phyloP scores from a whole-genome alignment of 2,113 vertebrate genomes.

The Platichthys stellatus region DNA sequence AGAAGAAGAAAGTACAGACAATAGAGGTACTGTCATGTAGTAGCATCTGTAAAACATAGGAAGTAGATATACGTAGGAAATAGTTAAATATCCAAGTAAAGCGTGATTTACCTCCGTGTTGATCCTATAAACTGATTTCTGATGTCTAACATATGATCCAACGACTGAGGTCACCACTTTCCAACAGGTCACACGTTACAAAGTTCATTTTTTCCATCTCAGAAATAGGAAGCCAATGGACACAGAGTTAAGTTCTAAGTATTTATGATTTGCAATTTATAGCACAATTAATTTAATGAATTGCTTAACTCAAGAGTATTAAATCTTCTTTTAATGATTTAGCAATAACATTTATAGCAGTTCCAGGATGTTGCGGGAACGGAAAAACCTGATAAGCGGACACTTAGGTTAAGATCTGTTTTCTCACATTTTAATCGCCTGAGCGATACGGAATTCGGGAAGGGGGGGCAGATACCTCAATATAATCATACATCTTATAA shows the following conservation, averaged over 20 bases:
- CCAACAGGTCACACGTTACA: slow-evolving; percentile 7
- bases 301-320: neutral
- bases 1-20: slow-evolving; percentile 63
- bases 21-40: slow-evolving; percentile 51
- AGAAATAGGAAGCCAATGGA: neutral
- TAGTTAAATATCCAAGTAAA: slow-evolving; percentile 44
- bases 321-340: neutral
- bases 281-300: neutral
- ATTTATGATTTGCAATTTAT: neutral
- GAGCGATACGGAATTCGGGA: no score
- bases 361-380: neutral
- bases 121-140: slow-evolving; percentile 26
- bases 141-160: no score
- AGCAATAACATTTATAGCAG: neutral
- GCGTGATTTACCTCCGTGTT: slow-evolving; percentile 22
- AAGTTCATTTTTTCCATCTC: neutral
- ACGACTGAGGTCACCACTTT: slow-evolving; percentile 26
- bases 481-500: no score
- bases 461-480: no score
- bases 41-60: slow-evolving; percentile 45
- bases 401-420: no score
- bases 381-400: neutral
- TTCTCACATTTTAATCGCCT: neutral
- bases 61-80: slow-evolving; percentile 47
- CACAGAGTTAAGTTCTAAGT: neutral